phyloP scores from a whole-genome alignment of 2,888 invertebrate species.

The Acanthosepion lycidas region DNA sequence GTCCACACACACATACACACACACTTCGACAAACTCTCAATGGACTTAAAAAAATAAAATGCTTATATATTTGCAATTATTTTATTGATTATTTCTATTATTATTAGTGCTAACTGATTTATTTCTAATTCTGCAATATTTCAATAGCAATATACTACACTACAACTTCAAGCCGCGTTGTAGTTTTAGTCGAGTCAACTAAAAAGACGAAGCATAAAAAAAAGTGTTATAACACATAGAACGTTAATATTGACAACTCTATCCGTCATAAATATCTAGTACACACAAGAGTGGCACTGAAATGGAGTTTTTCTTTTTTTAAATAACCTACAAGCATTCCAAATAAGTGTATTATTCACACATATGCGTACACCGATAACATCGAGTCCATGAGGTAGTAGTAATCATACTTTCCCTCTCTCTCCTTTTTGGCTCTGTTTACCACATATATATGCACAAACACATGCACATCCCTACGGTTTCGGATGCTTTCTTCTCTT shows the following conservation, averaged over 20 bases:
- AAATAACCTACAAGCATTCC: not conserved
- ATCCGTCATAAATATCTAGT: no score
- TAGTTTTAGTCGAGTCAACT: not conserved
- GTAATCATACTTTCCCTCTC: not conserved
- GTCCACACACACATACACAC: not conserved
- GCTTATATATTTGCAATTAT: not conserved
- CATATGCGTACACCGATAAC: slow-evolving; percentile 4
- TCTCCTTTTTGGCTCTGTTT: not conserved
- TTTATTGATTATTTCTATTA: not conserved
- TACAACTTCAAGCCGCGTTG: not conserved
- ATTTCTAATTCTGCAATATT: not conserved
- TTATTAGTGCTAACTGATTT: not conserved
- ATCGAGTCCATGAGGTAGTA: not conserved
- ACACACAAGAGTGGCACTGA: no score
- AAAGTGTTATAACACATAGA: no score
- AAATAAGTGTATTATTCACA: not conserved
- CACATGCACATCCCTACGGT: not conserved
- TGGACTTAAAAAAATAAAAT: not conserved
- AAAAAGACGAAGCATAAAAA: not conserved
- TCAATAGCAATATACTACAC: no score
- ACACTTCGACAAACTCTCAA: not conserved
- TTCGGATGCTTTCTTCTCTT: not conserved
- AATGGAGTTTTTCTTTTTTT: not conserved
- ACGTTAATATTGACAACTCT: not conserved
- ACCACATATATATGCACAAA: not conserved